Evolutionary conservation across 1,140 invertebrate genomes (phyloP).

Genomic region (Steinernema feltiae): DNA sequence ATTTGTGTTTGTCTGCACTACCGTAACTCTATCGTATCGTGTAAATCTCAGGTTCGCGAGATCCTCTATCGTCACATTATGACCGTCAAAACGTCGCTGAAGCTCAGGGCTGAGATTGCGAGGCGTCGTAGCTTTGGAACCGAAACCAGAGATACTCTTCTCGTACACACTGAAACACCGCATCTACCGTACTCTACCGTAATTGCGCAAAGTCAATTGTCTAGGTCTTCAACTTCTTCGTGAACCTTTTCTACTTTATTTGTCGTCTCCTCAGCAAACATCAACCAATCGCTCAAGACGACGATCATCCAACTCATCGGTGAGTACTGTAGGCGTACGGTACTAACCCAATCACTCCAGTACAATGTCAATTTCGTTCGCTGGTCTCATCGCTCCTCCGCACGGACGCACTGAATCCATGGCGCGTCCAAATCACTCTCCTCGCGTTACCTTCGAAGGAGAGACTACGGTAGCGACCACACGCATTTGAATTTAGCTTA

Average conservation of each 20-base stretch:
- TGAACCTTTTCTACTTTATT: background rate
- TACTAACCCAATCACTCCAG: background rate
- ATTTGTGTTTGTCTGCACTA: background rate
- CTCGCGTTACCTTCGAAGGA: background rate
- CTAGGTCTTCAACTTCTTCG: conserved; percentile 11
- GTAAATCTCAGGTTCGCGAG: conserved; percentile 3
- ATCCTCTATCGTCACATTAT: conserved; percentile 6
- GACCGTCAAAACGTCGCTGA: conserved; percentile 4
- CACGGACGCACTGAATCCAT: background rate
- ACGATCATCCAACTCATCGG: background rate
- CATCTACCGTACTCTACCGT: background rate
- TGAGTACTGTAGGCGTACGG: background rate
- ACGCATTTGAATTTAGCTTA: background rate
- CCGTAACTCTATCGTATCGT: background rate
- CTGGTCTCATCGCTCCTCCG: conserved; percentile 4
- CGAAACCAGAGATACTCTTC: background rate
- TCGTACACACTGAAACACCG: background rate
- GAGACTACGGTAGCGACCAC: background rate
- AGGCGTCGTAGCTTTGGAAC: background rate
- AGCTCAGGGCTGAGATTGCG: background rate
- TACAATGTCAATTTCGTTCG: background rate
- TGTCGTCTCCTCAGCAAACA: background rate
- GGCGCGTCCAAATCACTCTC: background rate
- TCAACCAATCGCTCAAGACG: background rate
- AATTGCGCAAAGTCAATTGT: background rate